Evolutionary conservation across 2,888 invertebrate genomes (phyloP).

Genomic region (Mechanitis messenoides): DNA sequence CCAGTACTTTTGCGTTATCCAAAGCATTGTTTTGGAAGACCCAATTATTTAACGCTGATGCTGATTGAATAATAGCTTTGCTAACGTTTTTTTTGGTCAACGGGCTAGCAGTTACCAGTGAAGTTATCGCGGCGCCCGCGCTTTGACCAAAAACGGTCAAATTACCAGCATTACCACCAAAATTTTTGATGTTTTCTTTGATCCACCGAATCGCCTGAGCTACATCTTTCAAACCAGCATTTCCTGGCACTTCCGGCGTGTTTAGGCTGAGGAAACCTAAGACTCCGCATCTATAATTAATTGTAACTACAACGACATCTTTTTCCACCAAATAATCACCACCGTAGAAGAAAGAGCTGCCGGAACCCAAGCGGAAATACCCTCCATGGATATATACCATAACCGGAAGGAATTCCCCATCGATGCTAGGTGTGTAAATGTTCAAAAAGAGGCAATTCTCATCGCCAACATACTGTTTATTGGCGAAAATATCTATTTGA

Average conservation of each 20-base stretch:
- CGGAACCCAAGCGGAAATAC: slow-evolving; percentile 70
- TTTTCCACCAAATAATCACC: slow-evolving; percentile 75
- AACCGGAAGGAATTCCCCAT: slow-evolving; percentile 68
- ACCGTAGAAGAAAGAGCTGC: slow-evolving; percentile 65
- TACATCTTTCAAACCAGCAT: slow-evolving; percentile 66
- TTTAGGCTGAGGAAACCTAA: slow-evolving; percentile 64
- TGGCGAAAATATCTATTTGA: slow-evolving; percentile 67
- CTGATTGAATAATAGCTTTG: slow-evolving; percentile 64
- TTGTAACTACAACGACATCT: slow-evolving; percentile 74
- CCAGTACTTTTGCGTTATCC: slow-evolving; percentile 51
- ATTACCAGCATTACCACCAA: slow-evolving; percentile 64
- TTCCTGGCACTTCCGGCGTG: slow-evolving; percentile 67
- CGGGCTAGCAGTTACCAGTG: slow-evolving; percentile 58
- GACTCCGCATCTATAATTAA: slow-evolving; percentile 73
- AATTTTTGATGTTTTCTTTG: slow-evolving; percentile 59
- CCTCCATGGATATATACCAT: slow-evolving; percentile 78
- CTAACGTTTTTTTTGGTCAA: slow-evolving; percentile 52
- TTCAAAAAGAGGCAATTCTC: slow-evolving; percentile 84
- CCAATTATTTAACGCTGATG: slow-evolving; percentile 45
- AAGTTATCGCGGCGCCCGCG: slow-evolving; percentile 49
- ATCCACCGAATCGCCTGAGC: slow-evolving; percentile 61
- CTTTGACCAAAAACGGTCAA: slow-evolving; percentile 65
- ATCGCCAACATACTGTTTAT: slow-evolving; percentile 65
- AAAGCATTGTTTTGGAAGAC: slow-evolving; percentile 51
- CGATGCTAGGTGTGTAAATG: slow-evolving; percentile 78